Percentiles rank a stretch among this genome's conserved stretches.
Conservation (phyloP, 2,113 vertebrate genomes). For the Vombatus ursinus region DNA sequence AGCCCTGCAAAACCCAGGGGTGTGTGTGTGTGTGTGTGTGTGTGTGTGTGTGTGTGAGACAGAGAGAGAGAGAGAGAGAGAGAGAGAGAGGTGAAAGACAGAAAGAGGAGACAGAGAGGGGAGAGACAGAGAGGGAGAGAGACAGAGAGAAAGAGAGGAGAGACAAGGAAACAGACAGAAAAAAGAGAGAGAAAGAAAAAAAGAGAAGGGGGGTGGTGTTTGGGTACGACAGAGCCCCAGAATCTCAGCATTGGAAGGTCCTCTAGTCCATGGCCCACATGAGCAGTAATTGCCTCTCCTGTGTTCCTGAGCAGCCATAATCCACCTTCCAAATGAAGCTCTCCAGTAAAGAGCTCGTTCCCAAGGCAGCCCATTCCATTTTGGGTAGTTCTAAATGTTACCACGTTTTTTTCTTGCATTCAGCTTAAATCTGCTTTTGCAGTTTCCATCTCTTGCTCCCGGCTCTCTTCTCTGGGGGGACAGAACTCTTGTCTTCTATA, state of each 20-base stretch:
- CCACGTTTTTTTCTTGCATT: not conserved
- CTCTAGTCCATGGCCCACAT: not conserved
- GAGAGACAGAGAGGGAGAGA: no score
- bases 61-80: not conserved
- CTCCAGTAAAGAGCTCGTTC: not conserved
- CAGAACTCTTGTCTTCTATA: not conserved
- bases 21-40: no score
- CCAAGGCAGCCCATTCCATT: not conserved
- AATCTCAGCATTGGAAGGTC: not conserved
- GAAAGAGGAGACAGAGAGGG: not conserved
- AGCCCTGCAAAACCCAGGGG: not conserved
- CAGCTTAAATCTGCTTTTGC: not conserved
- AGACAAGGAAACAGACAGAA: not conserved
- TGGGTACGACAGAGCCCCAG: not conserved
- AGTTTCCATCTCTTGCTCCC: not conserved
- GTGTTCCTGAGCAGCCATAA: not conserved
- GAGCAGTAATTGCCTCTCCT: not conserved
- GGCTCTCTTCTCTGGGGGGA: not conserved
- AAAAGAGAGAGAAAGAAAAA: not conserved
- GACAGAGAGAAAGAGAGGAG: not conserved
- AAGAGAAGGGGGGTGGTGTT: not conserved
- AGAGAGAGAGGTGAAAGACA: not conserved
- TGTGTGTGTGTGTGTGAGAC: no score
- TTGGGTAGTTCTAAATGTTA: not conserved
- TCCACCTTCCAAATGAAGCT: not conserved